Evolutionary conservation across 2,113 vertebrate genomes (phyloP).

Genomic region (Eleginops maclovinus): DNA sequence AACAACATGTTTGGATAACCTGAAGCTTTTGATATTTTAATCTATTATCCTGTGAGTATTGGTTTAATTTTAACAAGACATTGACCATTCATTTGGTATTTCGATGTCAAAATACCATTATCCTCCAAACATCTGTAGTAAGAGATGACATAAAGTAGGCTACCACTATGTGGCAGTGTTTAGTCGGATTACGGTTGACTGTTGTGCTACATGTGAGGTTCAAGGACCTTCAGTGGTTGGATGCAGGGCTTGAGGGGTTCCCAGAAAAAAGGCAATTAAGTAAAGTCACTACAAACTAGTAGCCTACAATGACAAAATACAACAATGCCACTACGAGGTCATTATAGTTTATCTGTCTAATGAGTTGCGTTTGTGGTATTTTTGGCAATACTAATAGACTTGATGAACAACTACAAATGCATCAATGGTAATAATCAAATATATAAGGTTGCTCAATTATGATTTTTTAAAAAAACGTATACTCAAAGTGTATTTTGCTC

Average conservation of each 20-base stretch:
- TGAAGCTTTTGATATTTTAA: neutral
- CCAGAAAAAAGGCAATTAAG: too few relatives aligned
- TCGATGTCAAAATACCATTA: neutral
- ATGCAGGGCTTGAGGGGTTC: too few relatives aligned
- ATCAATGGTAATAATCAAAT: too few relatives aligned
- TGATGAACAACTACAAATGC: neutral
- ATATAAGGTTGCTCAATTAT: too few relatives aligned
- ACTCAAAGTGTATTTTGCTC: neutral
- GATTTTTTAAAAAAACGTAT: too few relatives aligned
- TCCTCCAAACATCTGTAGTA: constrained; percentile 17
- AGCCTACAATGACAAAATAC: too few relatives aligned
- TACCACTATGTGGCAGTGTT: constrained; percentile 48
- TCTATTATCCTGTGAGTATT: neutral
- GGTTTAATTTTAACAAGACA: neutral
- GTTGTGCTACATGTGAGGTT: neutral
- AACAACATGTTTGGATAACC: neutral
- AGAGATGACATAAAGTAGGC: neutral
- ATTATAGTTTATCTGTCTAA: neutral
- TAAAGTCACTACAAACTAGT: too few relatives aligned
- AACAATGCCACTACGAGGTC: too few relatives aligned
- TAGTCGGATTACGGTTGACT: neutral
- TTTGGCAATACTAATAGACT: neutral
- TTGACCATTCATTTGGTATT: neutral
- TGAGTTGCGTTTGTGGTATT: neutral
- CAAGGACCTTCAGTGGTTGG: neutral